Evolutionary conservation across 2,888 invertebrate genomes (phyloP), one percentile per base, ranked within the genome.

Genomic region (Crematogaster levior): DNA sequence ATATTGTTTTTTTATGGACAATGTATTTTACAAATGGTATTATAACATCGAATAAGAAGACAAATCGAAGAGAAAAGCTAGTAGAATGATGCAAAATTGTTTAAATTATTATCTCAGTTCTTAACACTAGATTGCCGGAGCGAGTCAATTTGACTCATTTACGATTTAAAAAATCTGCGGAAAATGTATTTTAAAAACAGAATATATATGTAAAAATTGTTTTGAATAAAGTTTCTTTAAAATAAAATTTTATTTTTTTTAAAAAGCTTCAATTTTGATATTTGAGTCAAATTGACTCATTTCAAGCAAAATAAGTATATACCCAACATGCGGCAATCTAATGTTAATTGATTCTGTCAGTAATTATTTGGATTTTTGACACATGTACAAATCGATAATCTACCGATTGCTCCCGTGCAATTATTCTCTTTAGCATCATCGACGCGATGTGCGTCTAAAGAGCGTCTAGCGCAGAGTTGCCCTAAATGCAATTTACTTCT

Each of bases 361-460:
- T 30, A 1, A 3, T 60, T 18, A 4, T 46, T 46, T 12, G 7
- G 9, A 7, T 30, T 72, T 72, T 58, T 58, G 12, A 1, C 58
- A 43, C 2, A 3, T 34, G 1, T 18, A 12, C 12, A 68, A 56
- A 40, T 24, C 1, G 10, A 18, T 3, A 37, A 30, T 30, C n/a
- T 40, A 10, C 27, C 81, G 82, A 85, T 82, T 79, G 72, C 70
- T 79, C 40, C 43, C 18, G 30, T 51, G 6, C n/a, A 74, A 84
- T 84, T 83, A 85, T 77, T 73, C 18, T 61, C 18, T 5, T 56
- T 21, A 3, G 6, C 24, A n/a, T 9, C 48, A 46, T 18, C 37
- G 48, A 56, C 56, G 53, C 73, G 51, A 48, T 10, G n/a, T 48
- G 2, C n/a, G 18, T n/a, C n/a, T n/a, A 61, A 37, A n/a, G 40